phyloP scores from a whole-genome alignment of 1,140 invertebrate species.

The Kradibia gibbosae region DNA sequence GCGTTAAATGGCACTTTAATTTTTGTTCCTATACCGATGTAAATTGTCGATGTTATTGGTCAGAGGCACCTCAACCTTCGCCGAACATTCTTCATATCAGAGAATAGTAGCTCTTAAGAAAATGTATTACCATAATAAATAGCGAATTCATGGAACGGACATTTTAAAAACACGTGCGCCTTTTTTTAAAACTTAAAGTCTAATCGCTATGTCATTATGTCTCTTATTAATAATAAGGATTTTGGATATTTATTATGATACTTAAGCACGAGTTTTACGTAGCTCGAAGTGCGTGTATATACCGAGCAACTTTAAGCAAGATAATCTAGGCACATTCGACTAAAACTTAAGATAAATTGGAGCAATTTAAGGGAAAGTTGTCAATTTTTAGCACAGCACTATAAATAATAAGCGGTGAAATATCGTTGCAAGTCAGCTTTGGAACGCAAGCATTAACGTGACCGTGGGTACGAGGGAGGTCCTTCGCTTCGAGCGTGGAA shows the following conservation, averaged over 20 bases:
- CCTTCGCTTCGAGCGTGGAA: not conserved
- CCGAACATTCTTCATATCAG: not conserved
- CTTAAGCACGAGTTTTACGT: not conserved
- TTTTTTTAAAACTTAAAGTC: not conserved
- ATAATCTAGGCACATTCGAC: not conserved
- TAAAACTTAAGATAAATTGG: not conserved
- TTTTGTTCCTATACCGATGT: not conserved
- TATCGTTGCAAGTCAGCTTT: not conserved
- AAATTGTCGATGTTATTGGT: not conserved
- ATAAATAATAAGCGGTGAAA: not conserved
- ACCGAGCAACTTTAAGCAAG: not conserved
- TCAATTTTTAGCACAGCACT: not conserved
- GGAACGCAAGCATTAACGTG: too few relatives aligned
- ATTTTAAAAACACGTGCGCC: not conserved
- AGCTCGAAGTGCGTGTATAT: not conserved
- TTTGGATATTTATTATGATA: not conserved
- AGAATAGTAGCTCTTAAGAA: not conserved
- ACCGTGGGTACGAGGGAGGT: not conserved
- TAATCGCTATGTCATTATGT: not conserved
- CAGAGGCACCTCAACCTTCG: not conserved
- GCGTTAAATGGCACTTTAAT: not conserved
- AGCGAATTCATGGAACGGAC: not conserved
- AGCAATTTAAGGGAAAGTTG: not conserved
- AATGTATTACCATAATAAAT: not conserved
- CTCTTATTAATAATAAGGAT: constrained; percentile 3